Evolutionary conservation across 2,797 vertebrate species (phyloP).

Genomic region (Acanthis flammea): DNA sequence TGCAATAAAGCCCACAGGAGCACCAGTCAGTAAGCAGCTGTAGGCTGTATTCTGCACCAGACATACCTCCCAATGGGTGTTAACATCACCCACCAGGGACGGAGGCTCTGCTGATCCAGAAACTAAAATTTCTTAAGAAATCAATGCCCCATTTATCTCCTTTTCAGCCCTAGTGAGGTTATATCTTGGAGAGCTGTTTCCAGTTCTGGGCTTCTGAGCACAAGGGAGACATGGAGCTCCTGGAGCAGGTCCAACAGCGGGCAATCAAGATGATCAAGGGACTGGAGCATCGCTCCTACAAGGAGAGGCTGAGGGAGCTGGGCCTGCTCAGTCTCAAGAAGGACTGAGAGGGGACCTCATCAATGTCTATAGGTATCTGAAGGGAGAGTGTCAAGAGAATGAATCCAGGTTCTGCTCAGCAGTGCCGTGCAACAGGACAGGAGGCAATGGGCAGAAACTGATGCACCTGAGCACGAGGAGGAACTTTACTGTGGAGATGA

Average conservation of each 20-base stretch:
- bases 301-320: neutral
- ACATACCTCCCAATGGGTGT: neutral
- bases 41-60: neutral
- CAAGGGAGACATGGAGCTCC: neutral
- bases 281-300: neutral
- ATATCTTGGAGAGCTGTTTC: neutral
- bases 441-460: neutral
- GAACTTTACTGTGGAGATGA: neutral
- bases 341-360: neutral
- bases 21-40: neutral
- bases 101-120: neutral
- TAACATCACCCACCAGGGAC: neutral
- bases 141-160: neutral
- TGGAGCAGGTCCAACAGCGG: neutral
- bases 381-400: neutral
- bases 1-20: neutral
- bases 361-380: neutral
- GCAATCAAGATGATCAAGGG: neutral
- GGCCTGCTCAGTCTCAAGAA: neutral
- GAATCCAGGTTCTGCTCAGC: neutral
- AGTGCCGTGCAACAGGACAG: neutral
- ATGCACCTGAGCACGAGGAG: neutral
- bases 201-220: neutral
- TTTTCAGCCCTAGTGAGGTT: neutral
- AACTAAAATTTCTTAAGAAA: neutral